These are phyloP conservation scores for Anolis carolinensis DNA, from an alignment of 2,113 vertebrate species.

Conservation along the genomic window DNA sequence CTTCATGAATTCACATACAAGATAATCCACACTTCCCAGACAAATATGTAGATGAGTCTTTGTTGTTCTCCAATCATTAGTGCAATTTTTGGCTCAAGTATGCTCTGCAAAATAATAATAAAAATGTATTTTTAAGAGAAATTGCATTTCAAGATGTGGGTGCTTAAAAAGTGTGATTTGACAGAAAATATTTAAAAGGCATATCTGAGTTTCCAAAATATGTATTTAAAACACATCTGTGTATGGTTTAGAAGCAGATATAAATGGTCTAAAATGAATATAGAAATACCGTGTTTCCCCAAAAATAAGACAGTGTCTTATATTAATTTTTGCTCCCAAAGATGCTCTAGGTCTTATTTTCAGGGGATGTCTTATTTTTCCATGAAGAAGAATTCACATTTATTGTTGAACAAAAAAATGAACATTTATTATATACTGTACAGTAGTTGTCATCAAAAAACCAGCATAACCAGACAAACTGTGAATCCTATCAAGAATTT, in stretches of 20 bases:
- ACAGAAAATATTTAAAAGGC: not conserved
- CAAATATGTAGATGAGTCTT: not conserved
- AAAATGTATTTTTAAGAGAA: not conserved
- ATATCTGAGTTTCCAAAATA: not conserved
- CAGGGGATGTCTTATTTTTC: no score
- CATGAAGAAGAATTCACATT: no score
- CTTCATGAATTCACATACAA: not conserved
- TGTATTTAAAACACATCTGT: not conserved
- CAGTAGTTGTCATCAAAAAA: no score
- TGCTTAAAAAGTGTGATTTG: not conserved
- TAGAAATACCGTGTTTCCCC: no score
- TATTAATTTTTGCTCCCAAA: no score
- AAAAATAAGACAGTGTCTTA: no score
- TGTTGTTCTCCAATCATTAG: not conserved
- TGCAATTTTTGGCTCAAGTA: not conserved
- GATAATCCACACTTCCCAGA: not conserved
- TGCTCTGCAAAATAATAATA: not conserved
- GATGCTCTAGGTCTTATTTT: no score
- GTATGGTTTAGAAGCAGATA: not conserved
- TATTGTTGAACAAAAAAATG: no score
- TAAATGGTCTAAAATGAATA: no score
- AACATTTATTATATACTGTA: no score
- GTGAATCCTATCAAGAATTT: no score
- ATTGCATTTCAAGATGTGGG: not conserved
- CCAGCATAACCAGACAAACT: no score